These are phyloP conservation scores for Crossaster papposus DNA, from an alignment of 53 echinoderm and acorn worm species.

Conservation along the genomic window DNA sequence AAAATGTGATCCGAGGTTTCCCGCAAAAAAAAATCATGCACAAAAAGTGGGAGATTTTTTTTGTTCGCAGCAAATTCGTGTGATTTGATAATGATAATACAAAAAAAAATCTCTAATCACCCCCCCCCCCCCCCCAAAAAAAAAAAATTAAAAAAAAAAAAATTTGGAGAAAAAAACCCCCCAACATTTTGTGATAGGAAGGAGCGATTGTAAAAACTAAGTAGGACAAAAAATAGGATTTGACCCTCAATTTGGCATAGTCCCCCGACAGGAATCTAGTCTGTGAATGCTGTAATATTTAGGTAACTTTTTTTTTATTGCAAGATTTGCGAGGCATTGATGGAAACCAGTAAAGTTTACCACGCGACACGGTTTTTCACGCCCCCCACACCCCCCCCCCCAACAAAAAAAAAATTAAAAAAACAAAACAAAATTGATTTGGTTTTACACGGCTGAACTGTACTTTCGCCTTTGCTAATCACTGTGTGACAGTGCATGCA, in stretches of 20 bases:
- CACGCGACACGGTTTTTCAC: background rate
- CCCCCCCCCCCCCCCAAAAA: too few relatives aligned
- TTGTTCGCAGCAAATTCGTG: too few relatives aligned
- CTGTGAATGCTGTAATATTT: background rate
- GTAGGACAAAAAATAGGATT: background rate
- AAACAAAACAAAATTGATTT: background rate
- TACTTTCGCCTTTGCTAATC: background rate
- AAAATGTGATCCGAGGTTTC: background rate
- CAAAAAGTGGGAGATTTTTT: background rate
- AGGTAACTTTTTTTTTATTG: background rate
- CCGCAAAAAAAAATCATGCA: constrained; percentile 34
- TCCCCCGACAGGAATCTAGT: background rate
- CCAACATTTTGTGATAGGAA: background rate
- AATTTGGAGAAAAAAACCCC: constrained; percentile 5
- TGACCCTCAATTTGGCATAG: background rate
- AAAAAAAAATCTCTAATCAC: background rate
- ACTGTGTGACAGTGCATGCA: constrained; percentile 29
- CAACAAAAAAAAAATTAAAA: too few relatives aligned
- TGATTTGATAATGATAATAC: too few relatives aligned
- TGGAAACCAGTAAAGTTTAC: background rate
- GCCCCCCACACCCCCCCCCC: too few relatives aligned
- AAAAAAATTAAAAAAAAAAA: too few relatives aligned
- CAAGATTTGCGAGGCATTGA: background rate
- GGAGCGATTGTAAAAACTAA: background rate
- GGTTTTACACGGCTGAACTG: background rate